phyloP scores from a whole-genome alignment of 2,113 vertebrate genomes.

The Cariama cristata region DNA sequence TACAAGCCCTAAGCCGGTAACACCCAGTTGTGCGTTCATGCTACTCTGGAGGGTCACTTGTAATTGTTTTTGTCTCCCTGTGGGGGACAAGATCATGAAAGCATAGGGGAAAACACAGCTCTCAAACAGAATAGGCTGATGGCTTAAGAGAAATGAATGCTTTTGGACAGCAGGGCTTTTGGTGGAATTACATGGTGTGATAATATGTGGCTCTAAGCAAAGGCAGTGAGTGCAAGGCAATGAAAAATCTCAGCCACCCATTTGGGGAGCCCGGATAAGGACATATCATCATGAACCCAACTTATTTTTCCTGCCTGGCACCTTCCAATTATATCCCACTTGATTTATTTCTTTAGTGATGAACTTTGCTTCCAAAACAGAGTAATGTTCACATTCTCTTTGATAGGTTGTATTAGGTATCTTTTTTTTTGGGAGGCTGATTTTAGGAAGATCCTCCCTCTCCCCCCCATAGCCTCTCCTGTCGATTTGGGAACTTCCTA shows the following conservation, averaged over 20 bases:
- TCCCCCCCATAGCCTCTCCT: background rate
- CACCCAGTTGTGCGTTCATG: background rate
- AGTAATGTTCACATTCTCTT: background rate
- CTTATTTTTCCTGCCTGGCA: background rate
- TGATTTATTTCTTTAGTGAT: background rate
- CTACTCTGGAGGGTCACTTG: background rate
- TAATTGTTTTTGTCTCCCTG: background rate
- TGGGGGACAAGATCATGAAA: background rate
- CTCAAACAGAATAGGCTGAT: background rate
- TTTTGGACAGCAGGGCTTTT: background rate
- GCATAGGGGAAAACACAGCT: background rate
- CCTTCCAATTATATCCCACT: background rate
- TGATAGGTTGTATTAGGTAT: background rate
- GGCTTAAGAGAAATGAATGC: background rate
- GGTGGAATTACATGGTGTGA: background rate
- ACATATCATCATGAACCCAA: background rate
- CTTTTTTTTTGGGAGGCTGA: background rate
- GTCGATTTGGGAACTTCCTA: background rate
- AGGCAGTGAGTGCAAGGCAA: background rate
- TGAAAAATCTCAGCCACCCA: fast-evolving
- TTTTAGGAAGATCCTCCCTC: background rate
- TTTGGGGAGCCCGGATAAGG: background rate
- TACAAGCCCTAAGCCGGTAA: background rate
- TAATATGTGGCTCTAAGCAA: background rate
- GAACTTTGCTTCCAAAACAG: background rate